These are phyloP conservation scores for Petrolisthes cinctipes DNA, from an alignment of 2,888 invertebrate species.

Conservation along the genomic window DNA sequence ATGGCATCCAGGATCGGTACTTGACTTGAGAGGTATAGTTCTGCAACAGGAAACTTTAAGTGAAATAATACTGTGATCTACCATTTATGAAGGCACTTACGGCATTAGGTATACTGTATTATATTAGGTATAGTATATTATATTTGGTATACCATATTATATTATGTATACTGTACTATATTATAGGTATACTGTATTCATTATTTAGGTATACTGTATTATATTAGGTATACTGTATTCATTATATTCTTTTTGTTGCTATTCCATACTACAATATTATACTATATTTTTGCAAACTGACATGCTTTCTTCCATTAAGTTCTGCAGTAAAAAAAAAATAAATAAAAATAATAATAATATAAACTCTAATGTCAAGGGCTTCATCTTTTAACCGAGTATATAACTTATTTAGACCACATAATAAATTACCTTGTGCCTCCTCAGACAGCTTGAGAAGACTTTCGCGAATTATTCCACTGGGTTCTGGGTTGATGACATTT, in stretches of 20 bases:
- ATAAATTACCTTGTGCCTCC: constrained; percentile 39
- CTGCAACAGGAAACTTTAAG: constrained; percentile 32
- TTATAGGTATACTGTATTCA: too few relatives aligned
- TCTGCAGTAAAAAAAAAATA: neutral
- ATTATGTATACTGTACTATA: too few relatives aligned
- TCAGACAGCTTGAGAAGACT: constrained; percentile 28
- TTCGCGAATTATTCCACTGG: constrained; percentile 25
- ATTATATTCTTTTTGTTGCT: neutral
- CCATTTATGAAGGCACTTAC: neutral
- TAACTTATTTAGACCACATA: neutral
- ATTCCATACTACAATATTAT: neutral
- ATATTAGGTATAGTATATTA: neutral
- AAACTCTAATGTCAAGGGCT: neutral
- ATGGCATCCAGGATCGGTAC: constrained; percentile 66
- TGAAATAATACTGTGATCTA: neutral
- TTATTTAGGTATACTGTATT: too few relatives aligned
- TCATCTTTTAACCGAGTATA: neutral
- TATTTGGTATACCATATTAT: too few relatives aligned
- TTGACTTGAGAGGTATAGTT: constrained; percentile 50
- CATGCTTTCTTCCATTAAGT: neutral
- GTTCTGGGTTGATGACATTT: constrained; percentile 29
- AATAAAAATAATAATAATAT: neutral
- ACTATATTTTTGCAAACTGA: neutral
- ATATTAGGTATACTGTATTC: too few relatives aligned
- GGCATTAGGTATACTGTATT: neutral